These are phyloP conservation scores for Darevskia nairensis DNA, from an alignment of 2,797 vertebrate genomes.

Conservation along the genomic window DNA sequence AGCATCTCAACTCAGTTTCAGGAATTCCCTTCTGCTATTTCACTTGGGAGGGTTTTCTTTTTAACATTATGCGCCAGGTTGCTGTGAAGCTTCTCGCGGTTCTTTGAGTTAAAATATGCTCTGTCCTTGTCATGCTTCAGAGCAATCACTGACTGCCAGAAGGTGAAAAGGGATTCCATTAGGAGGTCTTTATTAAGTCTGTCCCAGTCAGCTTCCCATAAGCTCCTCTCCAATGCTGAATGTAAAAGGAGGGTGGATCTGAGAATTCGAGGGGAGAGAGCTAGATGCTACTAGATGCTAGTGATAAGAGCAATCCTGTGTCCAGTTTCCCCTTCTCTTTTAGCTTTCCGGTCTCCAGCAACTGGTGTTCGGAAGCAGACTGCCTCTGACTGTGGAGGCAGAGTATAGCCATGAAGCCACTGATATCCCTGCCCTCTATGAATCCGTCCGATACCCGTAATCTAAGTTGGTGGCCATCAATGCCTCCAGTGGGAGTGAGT, in stretches of 20 bases:
- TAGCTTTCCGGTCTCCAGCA: not conserved
- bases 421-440: no score
- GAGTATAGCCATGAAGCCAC: no score
- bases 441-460: no score
- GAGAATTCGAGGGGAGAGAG: not conserved
- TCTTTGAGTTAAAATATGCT: conserved; percentile 30
- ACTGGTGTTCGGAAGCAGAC: no score
- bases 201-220: not conserved
- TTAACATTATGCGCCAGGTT: conserved; percentile 43
- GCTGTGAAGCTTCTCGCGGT: conserved; percentile 19
- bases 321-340: not conserved
- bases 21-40: conserved; percentile 57
- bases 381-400: no score
- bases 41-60: conserved; percentile 40
- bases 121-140: fast-evolving
- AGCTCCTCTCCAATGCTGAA: not conserved
- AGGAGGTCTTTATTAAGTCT: not conserved
- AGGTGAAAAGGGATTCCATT: not conserved
- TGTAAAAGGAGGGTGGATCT: not conserved
- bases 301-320: not conserved
- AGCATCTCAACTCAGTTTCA: conserved; percentile 43
- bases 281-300: not conserved
- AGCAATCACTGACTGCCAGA: conserved; percentile 19
- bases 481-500: no score
- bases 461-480: no score